These are phyloP conservation scores for Myotis davidii DNA, from an alignment of 2,113 vertebrate species.

Conservation along the genomic window DNA sequence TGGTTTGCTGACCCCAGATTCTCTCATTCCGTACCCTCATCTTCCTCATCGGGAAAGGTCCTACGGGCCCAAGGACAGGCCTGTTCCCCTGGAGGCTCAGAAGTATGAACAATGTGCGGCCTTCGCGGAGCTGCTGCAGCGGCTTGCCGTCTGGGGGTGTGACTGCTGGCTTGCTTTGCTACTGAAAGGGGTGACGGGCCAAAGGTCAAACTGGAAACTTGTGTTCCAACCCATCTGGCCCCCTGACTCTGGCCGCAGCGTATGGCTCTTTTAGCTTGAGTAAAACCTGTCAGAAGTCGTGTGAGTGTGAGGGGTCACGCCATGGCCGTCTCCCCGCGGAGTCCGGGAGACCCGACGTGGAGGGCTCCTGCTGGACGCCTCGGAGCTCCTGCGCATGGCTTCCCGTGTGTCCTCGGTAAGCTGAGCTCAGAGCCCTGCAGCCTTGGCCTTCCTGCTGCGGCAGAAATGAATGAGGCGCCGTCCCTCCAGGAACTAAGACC, in stretches of 20 bases:
- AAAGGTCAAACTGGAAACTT: background rate
- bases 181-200: background rate
- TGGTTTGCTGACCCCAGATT: background rate
- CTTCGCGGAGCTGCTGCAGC: background rate
- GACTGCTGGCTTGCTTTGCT: background rate
- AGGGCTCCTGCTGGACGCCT: background rate
- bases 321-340: background rate
- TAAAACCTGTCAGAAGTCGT: background rate
- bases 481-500: background rate
- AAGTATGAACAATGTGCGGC: fast-evolving
- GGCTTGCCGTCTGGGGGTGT: background rate
- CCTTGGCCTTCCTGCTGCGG: background rate
- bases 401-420: background rate
- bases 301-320: too few species aligned
- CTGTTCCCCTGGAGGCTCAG: background rate
- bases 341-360: background rate
- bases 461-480: background rate
- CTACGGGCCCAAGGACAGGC: fast-evolving
- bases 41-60: background rate
- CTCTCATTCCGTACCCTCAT: background rate
- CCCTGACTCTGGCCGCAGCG: background rate
- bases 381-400: background rate
- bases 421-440: background rate
- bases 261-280: background rate
- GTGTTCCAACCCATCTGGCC: background rate